phyloP scores from a whole-genome alignment of 1,140 invertebrate genomes.

The Glomeris maerens region DNA sequence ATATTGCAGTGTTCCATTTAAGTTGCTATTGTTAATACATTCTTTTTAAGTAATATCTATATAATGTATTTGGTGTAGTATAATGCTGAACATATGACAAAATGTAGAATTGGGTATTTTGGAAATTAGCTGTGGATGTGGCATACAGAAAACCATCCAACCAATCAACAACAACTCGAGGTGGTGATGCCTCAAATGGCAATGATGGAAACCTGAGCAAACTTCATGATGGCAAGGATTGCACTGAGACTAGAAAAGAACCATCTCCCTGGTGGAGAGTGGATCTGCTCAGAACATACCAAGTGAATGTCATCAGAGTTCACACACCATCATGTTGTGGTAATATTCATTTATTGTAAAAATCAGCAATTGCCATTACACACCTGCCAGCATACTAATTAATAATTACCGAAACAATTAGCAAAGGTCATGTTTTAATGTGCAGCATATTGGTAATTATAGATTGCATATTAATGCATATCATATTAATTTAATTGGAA shows the following conservation, averaged over 20 bases:
- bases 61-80: not conserved
- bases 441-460: no score
- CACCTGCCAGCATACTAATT: no score
- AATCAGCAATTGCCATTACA: no score
- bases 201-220: conserved; percentile 69
- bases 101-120: conserved; percentile 10
- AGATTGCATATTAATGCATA: no score
- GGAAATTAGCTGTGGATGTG: conserved; percentile 43
- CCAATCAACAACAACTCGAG: conserved; percentile 70
- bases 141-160: conserved; percentile 73
- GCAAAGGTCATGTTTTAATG: no score
- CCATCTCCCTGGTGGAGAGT: conserved; percentile 83
- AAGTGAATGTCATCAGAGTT: conserved; percentile 65
- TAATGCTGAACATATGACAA: conserved; percentile 4
- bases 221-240: conserved; percentile 68
- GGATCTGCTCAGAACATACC: conserved; percentile 63
- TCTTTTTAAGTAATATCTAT: conserved; percentile 9
- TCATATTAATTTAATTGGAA: no score
- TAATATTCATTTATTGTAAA: conserved; percentile 16
- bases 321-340: no score
- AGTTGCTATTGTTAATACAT: not conserved
- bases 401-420: no score
- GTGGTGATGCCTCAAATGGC: conserved; percentile 61
- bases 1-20: no score
- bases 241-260: conserved; percentile 75